Evolutionary conservation across 2,888 invertebrate species (phyloP), one percentile per base, ranked within the genome.

Genomic region (Hermaeophaga mercurialis): DNA sequence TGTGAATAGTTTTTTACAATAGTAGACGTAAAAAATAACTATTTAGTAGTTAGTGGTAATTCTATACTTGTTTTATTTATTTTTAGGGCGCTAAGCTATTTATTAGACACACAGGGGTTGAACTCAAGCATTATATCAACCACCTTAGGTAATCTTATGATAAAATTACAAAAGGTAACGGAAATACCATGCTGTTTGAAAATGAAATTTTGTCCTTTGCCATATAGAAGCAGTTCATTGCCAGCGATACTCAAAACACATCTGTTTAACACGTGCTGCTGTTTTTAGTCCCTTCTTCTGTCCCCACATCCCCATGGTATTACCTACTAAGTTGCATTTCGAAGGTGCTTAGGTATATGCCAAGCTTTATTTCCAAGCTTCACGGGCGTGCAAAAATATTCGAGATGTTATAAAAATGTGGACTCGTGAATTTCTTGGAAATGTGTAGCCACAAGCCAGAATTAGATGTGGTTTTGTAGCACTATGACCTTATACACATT

Each of bases 261-360:
- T 69, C 66, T 70, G 70, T 63, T 56, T 53, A 63, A 69, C 71
- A 71, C 67, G 69, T 71, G 71, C 62, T 62, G 58, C 66, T 66
- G 66, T 60, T 65, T 67, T 66, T 63, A 66, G 66, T 66, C 36
- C 39, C 46, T 24, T 41, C 41, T 46, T 28, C 38, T 33, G 31
- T 14, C 31, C 22, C 47, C 38, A 31, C 33, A 41, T 36, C 38
- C 47, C 45, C 26, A 41, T 43, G n/a, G 17, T 18, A 17, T 36
- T 12, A 5, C 36, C 36, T 36, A 15, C 36, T 17, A 15, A 17
- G 15, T 36, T 36, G 17, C 36, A 36, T 36, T 36, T 36, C 17
- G 17, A 17, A 36, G 36, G 36, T 36, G 36, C 36, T 17, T 14
- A 36, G 36, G 36, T 36, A 36, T 36, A 17, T 36, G 36, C 36